phyloP scores from a whole-genome alignment of 2,113 vertebrate species.

The Tretioscincus oriximinensis region DNA sequence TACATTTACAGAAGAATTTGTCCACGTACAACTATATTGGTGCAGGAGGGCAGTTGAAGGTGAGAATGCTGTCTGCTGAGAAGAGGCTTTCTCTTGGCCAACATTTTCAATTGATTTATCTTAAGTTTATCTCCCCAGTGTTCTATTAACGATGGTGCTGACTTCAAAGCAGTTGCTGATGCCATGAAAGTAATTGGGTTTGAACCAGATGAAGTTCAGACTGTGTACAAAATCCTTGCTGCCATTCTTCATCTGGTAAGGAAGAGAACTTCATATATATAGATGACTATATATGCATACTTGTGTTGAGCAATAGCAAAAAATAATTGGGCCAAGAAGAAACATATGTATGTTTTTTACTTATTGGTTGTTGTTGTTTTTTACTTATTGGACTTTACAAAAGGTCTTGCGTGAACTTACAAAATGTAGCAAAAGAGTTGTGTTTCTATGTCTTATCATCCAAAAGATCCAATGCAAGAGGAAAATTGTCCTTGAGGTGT shows the following conservation, averaged over 20 bases:
- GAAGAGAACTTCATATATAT: neutral
- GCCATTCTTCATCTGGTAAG: conserved; percentile 93
- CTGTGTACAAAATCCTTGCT: conserved; percentile 92
- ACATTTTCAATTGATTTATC: neutral
- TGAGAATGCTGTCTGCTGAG: conserved; percentile 48
- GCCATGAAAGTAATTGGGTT: conserved; percentile 98
- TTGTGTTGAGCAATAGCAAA: no score
- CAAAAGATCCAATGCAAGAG: no score
- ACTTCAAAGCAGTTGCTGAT: conserved; percentile 92
- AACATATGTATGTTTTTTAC: no score
- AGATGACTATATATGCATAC: no score
- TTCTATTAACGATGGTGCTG: conserved; percentile 85
- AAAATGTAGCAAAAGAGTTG: no score
- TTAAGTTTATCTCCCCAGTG: conserved; percentile 69
- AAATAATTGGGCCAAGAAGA: no score
- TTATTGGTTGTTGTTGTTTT: no score
- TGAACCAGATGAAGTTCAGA: conserved; percentile 91
- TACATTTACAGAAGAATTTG: conserved; percentile 90
- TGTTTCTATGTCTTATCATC: no score
- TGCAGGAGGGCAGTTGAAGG: conserved; percentile 88
- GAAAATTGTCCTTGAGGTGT: no score
- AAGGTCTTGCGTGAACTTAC: no score
- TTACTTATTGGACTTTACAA: no score
- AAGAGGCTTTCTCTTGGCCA: neutral
- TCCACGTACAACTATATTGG: conserved; percentile 86